Base-by-base conservation (phyloP, 2,888 invertebrate species). In the Platycheirus albimanus region DNA sequence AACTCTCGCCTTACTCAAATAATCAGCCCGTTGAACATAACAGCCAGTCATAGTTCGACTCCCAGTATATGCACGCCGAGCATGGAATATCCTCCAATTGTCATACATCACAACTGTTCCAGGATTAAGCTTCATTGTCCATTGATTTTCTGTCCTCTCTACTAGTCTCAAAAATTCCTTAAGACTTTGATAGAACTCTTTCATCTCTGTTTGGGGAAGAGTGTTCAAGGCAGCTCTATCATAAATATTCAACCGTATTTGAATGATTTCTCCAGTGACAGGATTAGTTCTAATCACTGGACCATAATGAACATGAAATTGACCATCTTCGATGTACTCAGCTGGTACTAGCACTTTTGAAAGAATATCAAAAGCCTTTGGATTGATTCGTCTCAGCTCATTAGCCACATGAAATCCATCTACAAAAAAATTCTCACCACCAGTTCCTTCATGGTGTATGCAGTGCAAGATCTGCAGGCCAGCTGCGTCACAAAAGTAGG, bases 81-180 rank as follows among this genome's bases (percentile, higher is more conserved):
- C 96, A 86, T 97, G 96, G 1, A 96, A 90, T 1, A 96, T 92
- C 66, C 96, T 92, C 93, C 95, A 96, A 90, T 96, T 96, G 87
- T 96, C 95, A 86, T 96, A 93, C 61, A 94, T 93, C 84, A 96
- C 90, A 8, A 96, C 93, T 11, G 92, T 92, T 19, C 96, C 96
- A 70, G 96, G 95, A 43, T 88, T 87, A 6, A 95, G 88, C 90
- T 94, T 93, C 24, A 95, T 91, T 85, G 90, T 90, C 93, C 93
- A 94, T 86, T 93, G 93, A 85, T 92, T 92, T 1, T 89, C 88
- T 0, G 91, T 87, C 8, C 91, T 89, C 54, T 92, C 90, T 19
- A 94, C 92, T 85, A 92, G 91, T n/a, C 90, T 90, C 11, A 93
- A 91, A 54, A 93, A 90, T 76, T 89, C 90, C 28, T 92, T 91